Conservation (phyloP, 2,113 vertebrate genomes). For the Chloropsis hardwickii region DNA sequence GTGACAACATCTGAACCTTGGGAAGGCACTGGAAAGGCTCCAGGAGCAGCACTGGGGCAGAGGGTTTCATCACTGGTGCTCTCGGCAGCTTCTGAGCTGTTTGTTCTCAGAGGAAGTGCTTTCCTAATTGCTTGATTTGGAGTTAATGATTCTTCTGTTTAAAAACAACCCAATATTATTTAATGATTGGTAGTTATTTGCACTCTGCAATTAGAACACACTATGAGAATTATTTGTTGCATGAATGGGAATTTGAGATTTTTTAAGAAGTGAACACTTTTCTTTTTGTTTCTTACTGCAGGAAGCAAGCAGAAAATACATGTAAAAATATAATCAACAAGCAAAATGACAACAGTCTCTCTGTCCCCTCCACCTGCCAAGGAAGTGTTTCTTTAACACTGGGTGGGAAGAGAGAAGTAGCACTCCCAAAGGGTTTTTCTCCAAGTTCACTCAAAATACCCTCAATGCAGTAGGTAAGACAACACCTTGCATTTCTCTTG, state of each 20-base stretch:
- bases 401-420: neutral
- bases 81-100: neutral
- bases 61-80: neutral
- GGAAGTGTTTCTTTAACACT: neutral
- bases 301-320: neutral
- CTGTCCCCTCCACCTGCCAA: neutral
- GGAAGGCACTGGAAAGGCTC: neutral
- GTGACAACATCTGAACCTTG: neutral
- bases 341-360: neutral
- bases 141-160: neutral
- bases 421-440: neutral
- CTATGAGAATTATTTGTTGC: neutral
- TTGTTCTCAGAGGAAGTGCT: neutral
- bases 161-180: neutral
- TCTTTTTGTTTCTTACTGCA: neutral
- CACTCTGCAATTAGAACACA: neutral
- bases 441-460: neutral
- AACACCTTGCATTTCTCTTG: neutral
- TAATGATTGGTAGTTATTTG: neutral
- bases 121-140: neutral
- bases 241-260: neutral
- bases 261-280: neutral
- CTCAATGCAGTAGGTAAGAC: neutral
- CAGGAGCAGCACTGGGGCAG: neutral
- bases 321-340: neutral